Evolutionary conservation across 92 coral and sea anemone genomes (phyloP), one percentile per base, ranked within the genome.

Genomic region (Parazoanthus darwini): DNA sequence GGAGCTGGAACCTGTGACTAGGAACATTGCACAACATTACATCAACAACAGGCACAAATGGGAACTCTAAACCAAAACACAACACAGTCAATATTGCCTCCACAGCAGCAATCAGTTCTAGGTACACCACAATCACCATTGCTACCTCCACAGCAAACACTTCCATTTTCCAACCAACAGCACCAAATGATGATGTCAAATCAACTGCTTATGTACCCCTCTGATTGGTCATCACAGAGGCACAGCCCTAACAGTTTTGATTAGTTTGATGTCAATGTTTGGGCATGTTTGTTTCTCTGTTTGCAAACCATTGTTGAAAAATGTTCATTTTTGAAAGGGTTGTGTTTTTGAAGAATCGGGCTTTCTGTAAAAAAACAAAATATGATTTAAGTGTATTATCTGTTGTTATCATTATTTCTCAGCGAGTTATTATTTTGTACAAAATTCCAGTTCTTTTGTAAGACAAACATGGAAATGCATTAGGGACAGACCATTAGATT

Each of bases 31-130:
- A 44, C 48, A 44, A 44, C 48, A 44, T 44, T 44, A 6, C 48
- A 44, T 44, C 48, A 44, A 44, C 48, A 44, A 44, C 77, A 72
- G 38, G 38, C 77, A n/a, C 77, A 72, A 72, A 72, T 72, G 77
- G 77, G 43, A 81, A 82, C 68, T 86, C 91, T 82, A 75, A 36
- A 72, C 77, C 77, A 72, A 72, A 72, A 72, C 42, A 81, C 66
- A 81, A 4, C 36, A 72, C 77, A 33, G 44, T 7, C 77, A 29
- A n/a, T 29, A 14, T 29, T 29, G 11, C 77, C 77, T 26, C 11
- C 42, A 26, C 77, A 26, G 77, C 77, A 72, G 43, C 38, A 72
- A 72, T 72, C 77, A 33, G 77, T 72, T 72, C 77, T 72, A n/a
- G 77, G 42, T 72, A 37, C 77, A 72, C 42, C 77, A 72, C 33